phyloP scores from a whole-genome alignment of 1,140 invertebrate genomes.

The Coptotermes formosanus region DNA sequence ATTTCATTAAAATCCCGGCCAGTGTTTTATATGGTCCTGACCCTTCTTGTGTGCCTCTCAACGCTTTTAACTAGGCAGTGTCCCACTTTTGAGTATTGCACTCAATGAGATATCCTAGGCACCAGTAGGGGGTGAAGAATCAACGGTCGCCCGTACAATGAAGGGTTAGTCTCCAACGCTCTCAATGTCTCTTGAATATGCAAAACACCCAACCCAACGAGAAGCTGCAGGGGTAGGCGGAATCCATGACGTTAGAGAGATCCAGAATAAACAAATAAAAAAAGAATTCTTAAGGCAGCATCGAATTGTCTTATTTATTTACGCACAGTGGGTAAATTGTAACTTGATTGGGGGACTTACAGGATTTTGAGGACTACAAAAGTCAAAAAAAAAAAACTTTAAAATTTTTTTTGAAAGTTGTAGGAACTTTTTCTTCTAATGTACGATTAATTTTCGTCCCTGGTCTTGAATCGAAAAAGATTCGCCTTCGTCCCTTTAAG shows the following conservation, averaged over 20 bases:
- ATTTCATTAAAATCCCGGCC: no score
- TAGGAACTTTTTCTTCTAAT: no score
- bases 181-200: slow-evolving; percentile 1
- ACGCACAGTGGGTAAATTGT: neutral
- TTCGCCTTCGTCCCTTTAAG: no score
- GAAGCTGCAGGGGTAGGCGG: neutral
- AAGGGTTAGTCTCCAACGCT: neutral
- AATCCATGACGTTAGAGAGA: neutral
- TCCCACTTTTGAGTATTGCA: neutral
- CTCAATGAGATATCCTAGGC: neutral
- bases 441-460: no score
- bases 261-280: neutral
- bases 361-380: no score
- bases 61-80: neutral
- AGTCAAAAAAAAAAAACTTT: no score
- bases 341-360: no score
- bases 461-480: no score
- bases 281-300: neutral
- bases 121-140: neutral
- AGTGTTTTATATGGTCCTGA: no score
- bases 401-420: no score
- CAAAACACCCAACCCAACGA: neutral
- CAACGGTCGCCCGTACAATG: neutral
- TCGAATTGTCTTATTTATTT: neutral
- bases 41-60: neutral